Conservation (phyloP, 2,797 vertebrate genomes). For the Glyptemys insculpta region DNA sequence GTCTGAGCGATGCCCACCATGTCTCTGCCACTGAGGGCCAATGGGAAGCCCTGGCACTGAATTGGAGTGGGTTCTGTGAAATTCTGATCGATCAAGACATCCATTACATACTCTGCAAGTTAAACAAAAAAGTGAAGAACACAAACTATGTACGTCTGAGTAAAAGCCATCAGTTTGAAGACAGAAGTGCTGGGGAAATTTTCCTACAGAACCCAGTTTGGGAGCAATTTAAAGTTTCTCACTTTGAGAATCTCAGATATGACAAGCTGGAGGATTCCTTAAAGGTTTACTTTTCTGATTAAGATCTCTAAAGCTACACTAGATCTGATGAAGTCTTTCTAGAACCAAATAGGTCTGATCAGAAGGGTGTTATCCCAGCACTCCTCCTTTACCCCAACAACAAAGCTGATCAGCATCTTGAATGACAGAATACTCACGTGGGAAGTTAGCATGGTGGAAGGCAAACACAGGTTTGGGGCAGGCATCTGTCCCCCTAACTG, state of each 20-base stretch:
- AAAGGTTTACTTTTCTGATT: not conserved
- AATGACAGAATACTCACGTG: slow-evolving; percentile 86
- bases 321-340: not conserved
- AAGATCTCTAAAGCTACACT: not conserved
- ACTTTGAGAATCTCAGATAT: not conserved
- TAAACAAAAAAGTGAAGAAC: not conserved
- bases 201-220: not conserved
- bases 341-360: not conserved
- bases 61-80: slow-evolving; percentile 98
- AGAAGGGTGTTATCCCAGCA: not conserved
- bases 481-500: slow-evolving; percentile 90
- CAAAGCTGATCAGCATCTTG: not conserved
- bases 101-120: slow-evolving; percentile 93
- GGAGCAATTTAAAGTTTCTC: not conserved
- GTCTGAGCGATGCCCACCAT: slow-evolving; percentile 99
- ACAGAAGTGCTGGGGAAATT: not conserved
- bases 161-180: not conserved
- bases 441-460: slow-evolving; percentile 96
- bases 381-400: not conserved
- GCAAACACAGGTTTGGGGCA: slow-evolving; percentile 90
- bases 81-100: slow-evolving; percentile 93
- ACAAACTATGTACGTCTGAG: not conserved
- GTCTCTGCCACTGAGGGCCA: slow-evolving; percentile 94
- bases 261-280: not conserved
- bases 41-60: slow-evolving; percentile 95